These are phyloP conservation scores for Ursus arctos DNA, from an alignment of 2,113 vertebrate species.

Conservation along the genomic window DNA sequence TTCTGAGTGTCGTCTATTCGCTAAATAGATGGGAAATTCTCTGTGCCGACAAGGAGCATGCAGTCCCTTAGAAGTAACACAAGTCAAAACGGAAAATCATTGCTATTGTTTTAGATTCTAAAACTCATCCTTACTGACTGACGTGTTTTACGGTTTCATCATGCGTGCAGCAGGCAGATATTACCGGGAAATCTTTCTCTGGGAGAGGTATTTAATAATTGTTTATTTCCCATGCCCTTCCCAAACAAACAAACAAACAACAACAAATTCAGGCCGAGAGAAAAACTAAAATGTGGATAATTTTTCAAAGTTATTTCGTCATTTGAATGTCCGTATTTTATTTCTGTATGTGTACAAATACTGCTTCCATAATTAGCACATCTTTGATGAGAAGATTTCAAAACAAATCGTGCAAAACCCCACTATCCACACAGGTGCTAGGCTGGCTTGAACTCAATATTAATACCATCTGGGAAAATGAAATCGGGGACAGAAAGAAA, in stretches of 20 bases:
- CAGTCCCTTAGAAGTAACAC: background rate
- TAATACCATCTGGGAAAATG: conserved; percentile 61
- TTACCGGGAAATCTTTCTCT: background rate
- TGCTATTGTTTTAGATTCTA: background rate
- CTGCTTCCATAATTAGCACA: background rate
- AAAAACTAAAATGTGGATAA: background rate
- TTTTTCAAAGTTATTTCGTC: background rate
- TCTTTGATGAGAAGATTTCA: background rate
- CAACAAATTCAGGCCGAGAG: background rate
- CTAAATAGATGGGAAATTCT: background rate
- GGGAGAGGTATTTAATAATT: background rate
- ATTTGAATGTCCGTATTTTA: background rate
- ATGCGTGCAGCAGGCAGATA: background rate
- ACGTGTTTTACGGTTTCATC: background rate
- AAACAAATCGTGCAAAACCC: background rate
- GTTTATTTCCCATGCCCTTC: background rate
- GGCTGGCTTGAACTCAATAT: conserved; percentile 60
- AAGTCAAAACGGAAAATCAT: background rate
- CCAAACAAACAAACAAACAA: background rate
- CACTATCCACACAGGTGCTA: conserved; percentile 43
- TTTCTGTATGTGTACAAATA: conserved; percentile 1
- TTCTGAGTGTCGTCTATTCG: background rate
- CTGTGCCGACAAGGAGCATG: background rate
- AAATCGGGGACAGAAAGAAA: background rate
- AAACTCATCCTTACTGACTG: background rate